Conservation (phyloP, 2,888 invertebrate genomes). For the Dorcus hopei region DNA sequence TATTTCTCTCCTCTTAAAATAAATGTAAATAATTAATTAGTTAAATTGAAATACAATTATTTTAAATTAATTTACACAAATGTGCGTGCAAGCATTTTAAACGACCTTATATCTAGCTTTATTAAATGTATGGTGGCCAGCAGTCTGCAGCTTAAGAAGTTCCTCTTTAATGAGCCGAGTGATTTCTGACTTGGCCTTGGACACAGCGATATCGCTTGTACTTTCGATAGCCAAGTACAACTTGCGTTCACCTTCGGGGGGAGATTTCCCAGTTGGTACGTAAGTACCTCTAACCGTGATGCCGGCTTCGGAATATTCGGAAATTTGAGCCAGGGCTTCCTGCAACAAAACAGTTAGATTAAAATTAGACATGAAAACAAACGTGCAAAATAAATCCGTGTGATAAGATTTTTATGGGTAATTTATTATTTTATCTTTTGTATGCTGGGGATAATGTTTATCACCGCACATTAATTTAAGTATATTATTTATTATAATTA, state of each 20-base stretch:
- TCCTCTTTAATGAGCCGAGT: slow-evolving; percentile 98
- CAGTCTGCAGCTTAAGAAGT: slow-evolving; percentile 84
- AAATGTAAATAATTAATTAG: neutral
- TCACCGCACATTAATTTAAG: too few relatives aligned
- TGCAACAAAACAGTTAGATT: slow-evolving; percentile 45
- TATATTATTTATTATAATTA: too few relatives aligned
- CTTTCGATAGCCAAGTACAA: slow-evolving; percentile 98
- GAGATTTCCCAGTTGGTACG: slow-evolving; percentile 82
- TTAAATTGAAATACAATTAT: neutral
- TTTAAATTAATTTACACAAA: too few relatives aligned
- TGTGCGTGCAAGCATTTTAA: slow-evolving; percentile 39
- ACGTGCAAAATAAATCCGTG: neutral
- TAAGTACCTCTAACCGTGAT: slow-evolving; percentile 98
- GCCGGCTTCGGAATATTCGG: slow-evolving; percentile 98
- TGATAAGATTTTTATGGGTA: too few relatives aligned
- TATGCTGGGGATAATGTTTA: too few relatives aligned
- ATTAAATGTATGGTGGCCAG: slow-evolving; percentile 82
- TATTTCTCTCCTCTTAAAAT: neutral
- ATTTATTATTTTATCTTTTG: too few relatives aligned
- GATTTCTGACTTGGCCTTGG: slow-evolving; percentile 95
- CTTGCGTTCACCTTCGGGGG: slow-evolving; percentile 92
- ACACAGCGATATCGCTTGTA: slow-evolving; percentile 92
- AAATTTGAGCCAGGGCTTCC: slow-evolving; percentile 97
- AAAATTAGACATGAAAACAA: neutral
- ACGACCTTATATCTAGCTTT: slow-evolving; percentile 94